Conservation (phyloP, 2,888 invertebrate genomes). For the Agonum fuliginosum region DNA sequence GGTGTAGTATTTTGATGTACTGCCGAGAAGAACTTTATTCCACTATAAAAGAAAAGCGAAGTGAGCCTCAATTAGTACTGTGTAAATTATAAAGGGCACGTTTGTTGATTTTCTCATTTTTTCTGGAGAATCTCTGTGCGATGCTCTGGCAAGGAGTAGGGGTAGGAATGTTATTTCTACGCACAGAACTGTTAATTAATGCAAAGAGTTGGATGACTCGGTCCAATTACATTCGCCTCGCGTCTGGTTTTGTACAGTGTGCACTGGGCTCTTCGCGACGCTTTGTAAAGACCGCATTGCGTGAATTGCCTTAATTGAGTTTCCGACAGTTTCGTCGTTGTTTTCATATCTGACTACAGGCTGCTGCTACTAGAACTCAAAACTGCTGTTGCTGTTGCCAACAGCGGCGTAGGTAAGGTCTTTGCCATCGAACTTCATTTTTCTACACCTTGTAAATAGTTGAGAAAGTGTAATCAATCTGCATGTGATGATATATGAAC, state of each 20-base stretch:
- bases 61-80: conserved; percentile 39
- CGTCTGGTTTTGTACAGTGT: conserved; percentile 39
- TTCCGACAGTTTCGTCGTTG: conserved; percentile 63
- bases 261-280: conserved; percentile 38
- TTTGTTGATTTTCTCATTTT: conserved; percentile 53
- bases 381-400: no score
- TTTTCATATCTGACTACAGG: conserved; percentile 61
- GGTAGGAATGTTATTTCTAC: conserved; percentile 13
- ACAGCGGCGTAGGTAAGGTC: no score
- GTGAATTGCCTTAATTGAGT: conserved; percentile 64
- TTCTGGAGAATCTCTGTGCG: conserved; percentile 11
- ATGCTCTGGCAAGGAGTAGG: no score
- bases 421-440: no score
- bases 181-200: conserved; percentile 63
- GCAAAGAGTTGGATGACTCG: conserved; percentile 60
- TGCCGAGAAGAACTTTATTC: conserved; percentile 3
- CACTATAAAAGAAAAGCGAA: conserved; percentile 41
- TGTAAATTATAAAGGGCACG: conserved; percentile 39
- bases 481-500: no score
- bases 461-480: no score
- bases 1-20: conserved; percentile 44
- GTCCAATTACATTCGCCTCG: conserved; percentile 59
- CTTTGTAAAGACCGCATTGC: conserved; percentile 61
- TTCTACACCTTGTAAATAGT: no score
- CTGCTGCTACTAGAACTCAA: background rate